A percentile compares a stretch with the other conserved stretches of the same genome.
phyloP scores from a whole-genome alignment of 2,797 vertebrate genomes.

The Pempheris klunzingeri region DNA sequence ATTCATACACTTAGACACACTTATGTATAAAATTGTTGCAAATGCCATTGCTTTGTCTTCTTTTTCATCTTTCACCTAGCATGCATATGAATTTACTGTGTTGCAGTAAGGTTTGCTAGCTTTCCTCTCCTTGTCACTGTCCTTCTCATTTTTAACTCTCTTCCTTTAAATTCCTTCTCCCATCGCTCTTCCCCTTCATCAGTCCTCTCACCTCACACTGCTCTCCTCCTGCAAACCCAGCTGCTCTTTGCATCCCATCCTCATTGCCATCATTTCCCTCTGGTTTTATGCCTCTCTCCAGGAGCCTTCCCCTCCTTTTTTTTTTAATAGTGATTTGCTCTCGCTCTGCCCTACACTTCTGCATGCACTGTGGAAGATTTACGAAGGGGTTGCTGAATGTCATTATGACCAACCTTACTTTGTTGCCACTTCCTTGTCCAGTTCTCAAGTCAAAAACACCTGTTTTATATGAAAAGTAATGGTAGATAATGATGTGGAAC shows the following conservation, averaged over 20 bases:
- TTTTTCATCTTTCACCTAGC: neutral
- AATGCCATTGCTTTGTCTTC: neutral
- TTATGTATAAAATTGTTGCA: neutral
- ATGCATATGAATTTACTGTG: neutral
- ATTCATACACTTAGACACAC: neutral
- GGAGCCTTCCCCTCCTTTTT: neutral
- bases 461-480: constrained; percentile 41
- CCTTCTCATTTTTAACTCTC: neutral
- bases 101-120: constrained; percentile 1
- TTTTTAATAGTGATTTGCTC: constrained; percentile 8
- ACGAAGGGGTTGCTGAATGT: constrained; percentile 22
- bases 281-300: constrained; percentile 16
- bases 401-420: constrained; percentile 36
- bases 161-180: neutral
- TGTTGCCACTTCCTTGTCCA: constrained; percentile 9
- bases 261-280: constrained; percentile 5
- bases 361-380: constrained; percentile 20
- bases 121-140: neutral
- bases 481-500: constrained; percentile 42
- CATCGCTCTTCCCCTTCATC: neutral
- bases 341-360: neutral
- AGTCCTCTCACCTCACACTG: neutral
- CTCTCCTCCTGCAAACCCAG: neutral
- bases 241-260: neutral
- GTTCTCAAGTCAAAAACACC: constrained; percentile 35